Conservation (phyloP, 2,797 vertebrate species). For the Lepus oiostolus region DNA sequence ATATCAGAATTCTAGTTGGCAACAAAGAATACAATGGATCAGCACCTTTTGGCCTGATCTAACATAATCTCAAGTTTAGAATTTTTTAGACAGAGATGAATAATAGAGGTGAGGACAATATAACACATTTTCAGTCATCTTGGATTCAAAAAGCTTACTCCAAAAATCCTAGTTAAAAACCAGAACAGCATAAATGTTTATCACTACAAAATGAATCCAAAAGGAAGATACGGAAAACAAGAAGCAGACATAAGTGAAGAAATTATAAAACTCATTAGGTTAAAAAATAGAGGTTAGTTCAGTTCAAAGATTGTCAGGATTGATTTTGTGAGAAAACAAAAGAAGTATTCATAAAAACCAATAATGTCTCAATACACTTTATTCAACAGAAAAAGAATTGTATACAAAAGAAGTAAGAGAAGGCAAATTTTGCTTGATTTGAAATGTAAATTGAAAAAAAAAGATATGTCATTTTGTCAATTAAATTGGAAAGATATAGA, state of each 20-base stretch:
- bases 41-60: neutral
- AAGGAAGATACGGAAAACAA: neutral
- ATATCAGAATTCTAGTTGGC: neutral
- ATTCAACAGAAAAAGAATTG: neutral
- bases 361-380: neutral
- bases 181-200: neutral
- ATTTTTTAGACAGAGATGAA: neutral
- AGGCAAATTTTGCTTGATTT: neutral
- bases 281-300: neutral
- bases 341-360: neutral
- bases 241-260: neutral
- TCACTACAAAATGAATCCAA: neutral
- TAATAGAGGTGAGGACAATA: neutral
- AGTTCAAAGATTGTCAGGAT: neutral
- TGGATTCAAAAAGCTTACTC: neutral
- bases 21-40: neutral
- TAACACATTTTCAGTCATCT: neutral
- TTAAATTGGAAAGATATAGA: neutral
- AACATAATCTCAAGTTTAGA: neutral
- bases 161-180: neutral
- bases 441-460: slow-evolving; percentile 1
- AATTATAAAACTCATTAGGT: neutral
- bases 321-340: neutral
- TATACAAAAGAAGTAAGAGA: neutral
- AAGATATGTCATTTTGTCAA: neutral